Evolutionary conservation across 2,113 vertebrate species (phyloP), one percentile per base, ranked within the genome.

Genomic region (Oreocharis arfaki): DNA sequence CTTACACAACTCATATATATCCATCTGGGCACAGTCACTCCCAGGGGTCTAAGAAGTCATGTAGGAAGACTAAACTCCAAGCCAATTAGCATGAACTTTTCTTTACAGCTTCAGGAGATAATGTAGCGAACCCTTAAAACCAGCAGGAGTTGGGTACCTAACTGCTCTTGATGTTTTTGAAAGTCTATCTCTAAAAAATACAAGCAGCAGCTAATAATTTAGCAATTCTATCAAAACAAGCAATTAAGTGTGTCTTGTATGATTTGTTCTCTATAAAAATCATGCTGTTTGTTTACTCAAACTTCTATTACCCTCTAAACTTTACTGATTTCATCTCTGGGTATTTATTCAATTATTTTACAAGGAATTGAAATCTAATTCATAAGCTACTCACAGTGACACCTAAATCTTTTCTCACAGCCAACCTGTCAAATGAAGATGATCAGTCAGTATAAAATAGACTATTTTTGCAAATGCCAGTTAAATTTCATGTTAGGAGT

Each of bases 251-350:
- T 94, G 96, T 82, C 92, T 93, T 92, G 85, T 79, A 71, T 96
- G 92, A 95, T 94, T 96, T 96, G 79, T 93, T 93, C 79, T 81
- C 88, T 69, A 89, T 93, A 93, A 96, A 93, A 93, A 90, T 77
- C 96, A 94, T 55, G 90, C 90, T 96, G 95, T n/a, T 93, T 95
- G 61, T 96, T 97, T 97, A 93, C 49, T 47, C 76, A 71, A 94
- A 84, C 39, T 94, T 93, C 73, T 89, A 89, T 96, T 96, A 84
- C 57, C 23, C 56, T 94, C 92, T 79, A 77, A 60, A 93, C 65
- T 92, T 96, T 84, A 93, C 56, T 79, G 73, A 92, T 96, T 92
- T 89, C 7, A 92, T 95, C 83, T 90, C 83, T 0, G 0, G 64
- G 9, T 89, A 90, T 93, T 95, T 95, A 88, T 85, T 93, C 56